Evolutionary conservation across 1,140 invertebrate genomes (phyloP), one percentile per base, ranked within the genome.

Genomic region (Lineus longissimus): DNA sequence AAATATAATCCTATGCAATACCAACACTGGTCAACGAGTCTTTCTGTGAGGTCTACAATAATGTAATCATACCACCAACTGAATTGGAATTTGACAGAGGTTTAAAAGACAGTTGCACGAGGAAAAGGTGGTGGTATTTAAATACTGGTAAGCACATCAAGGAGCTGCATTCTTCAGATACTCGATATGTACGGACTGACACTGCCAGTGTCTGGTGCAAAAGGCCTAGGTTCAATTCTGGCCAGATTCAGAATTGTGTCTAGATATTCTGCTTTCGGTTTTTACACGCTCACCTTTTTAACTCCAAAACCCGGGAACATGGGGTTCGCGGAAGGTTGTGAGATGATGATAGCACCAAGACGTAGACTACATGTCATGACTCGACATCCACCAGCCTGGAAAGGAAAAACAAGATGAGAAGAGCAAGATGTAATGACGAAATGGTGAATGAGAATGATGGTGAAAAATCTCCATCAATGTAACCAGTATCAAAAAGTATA

Each of bases 241-340:
- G n/a, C n/a, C n/a, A n/a, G n/a, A n/a, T n/a, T n/a, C n/a, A n/a
- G n/a, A n/a, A n/a, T n/a, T n/a, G n/a, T n/a, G n/a, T n/a, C n/a
- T n/a, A n/a, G n/a, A n/a, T n/a, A n/a, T 43, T 43, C 19, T 43
- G 11, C 19, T 43, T 43, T 13, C 11, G 19, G 19, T 43, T 43
- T 43, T 43, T 19, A 13, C 11, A 43, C 40, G 30, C 55, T 62
- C 61, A 79, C 76, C 66, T 90, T 92, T 70, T 87, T 86, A 13
- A 95, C 82, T 0, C 92, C 92, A 79, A 86, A 93, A 2, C 82
- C 82, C 0, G 87, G 85, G 77, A 92, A 93, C 6, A 93, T 70
- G 7, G 78, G 71, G 71, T 87, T 90, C 1, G 82, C 77, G 7
- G 88, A 89, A 59, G 87, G 88, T 70, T 92, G 89, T 0, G 90